Evolutionary conservation across 2,888 invertebrate species (phyloP).

Genomic region (Morpho achilles): DNA sequence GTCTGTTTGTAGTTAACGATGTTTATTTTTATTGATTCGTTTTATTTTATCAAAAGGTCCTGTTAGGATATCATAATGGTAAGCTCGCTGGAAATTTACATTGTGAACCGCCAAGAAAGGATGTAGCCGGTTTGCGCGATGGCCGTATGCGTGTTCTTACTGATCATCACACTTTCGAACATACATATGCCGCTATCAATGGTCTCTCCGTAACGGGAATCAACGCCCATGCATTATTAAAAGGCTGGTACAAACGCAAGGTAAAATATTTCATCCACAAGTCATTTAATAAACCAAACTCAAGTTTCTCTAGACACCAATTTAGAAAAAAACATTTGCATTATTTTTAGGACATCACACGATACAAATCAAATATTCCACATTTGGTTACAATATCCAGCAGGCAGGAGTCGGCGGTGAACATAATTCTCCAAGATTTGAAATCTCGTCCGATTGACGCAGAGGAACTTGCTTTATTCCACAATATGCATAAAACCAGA

Average conservation of each 20-base stretch:
- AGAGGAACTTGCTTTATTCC: slow-evolving; percentile 52
- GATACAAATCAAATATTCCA: slow-evolving; percentile 48
- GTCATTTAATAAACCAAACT: slow-evolving; percentile 67
- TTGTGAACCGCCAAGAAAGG: slow-evolving; percentile 77
- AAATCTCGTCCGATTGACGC: slow-evolving; percentile 53
- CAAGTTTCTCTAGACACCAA: slow-evolving; percentile 22
- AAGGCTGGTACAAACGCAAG: slow-evolving; percentile 53
- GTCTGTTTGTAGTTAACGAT: too few relatives aligned
- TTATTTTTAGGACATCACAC: slow-evolving; percentile 39
- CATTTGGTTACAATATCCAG: slow-evolving; percentile 50
- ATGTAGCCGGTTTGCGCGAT: slow-evolving; percentile 68
- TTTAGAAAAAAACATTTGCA: background rate
- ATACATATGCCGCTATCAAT: slow-evolving; percentile 62
- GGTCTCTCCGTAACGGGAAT: slow-evolving; percentile 53
- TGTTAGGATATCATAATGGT: slow-evolving; percentile 75
- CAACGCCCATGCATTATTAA: slow-evolving; percentile 51
- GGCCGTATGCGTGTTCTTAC: slow-evolving; percentile 78
- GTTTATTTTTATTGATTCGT: too few relatives aligned
- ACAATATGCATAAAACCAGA: slow-evolving; percentile 47
- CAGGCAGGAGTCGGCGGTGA: slow-evolving; percentile 44
- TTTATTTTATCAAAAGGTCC: slow-evolving; percentile 43
- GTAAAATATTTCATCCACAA: slow-evolving; percentile 32
- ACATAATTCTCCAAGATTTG: slow-evolving; percentile 42
- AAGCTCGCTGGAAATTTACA: slow-evolving; percentile 86
- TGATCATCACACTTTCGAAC: slow-evolving; percentile 74